Evolutionary conservation across 2,113 vertebrate species (phyloP), one percentile per base, ranked within the genome.

Genomic region (Ellobius talpinus): DNA sequence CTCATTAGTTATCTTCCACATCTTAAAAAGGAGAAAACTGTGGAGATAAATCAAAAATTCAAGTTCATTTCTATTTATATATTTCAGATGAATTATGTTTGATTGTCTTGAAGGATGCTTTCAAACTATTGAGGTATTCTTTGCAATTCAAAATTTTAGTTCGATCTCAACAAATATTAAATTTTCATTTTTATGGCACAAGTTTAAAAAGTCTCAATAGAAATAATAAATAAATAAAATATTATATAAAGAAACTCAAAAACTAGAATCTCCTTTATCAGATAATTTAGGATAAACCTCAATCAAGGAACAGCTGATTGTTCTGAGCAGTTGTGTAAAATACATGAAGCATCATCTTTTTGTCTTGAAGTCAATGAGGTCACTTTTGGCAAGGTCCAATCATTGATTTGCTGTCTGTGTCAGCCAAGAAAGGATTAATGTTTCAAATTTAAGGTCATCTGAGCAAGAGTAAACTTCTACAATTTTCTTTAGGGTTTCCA

Each of bases 341-440:
- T 93, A 94, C 89, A 73, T 42, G 50, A 94, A 81, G 73, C 79
- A 82, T 77, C 85, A 73, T 92, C 76, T 31, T 23, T 94, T 91
- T 96, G 82, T 96, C 84, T 84, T 89, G 16, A 93, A 96, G 61
- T 94, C 94, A 96, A 39, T 97, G 97, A 97, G 87, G 84, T 98
- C 95, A 95, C 87, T 90, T 89, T 96, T 97, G 97, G 96, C 95
- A 95, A 95, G 82, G 61, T 94, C 74, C 90, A 31, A 33, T 72
- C 92, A 96, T 91, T 96, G 95, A 97, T 97, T 96, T 97, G 78
- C 94, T 97, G 91, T 96, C 89, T n/a, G n/a, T 93, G 72, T 97
- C 33, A 89, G 72, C 84, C 85, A 97, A 29, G 29, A 92, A 91
- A 96, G 24, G 63, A 92, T 96, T 90, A 79, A 76, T 93, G 93